phyloP scores from a whole-genome alignment of 1,140 invertebrate species.

The Drosophila busckii region DNA sequence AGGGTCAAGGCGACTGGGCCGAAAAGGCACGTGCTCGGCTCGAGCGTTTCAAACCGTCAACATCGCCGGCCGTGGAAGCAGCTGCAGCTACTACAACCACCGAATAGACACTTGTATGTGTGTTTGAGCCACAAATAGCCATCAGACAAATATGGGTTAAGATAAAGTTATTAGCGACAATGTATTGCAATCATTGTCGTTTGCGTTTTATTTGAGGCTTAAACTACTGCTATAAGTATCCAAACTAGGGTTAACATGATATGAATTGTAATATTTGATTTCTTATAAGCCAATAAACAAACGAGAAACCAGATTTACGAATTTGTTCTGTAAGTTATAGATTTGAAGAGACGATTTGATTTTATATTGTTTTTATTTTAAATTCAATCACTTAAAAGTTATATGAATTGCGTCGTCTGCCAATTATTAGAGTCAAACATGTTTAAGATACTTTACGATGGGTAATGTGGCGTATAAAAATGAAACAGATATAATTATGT shows the following conservation, averaged over 20 bases:
- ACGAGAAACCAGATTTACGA: too few species aligned
- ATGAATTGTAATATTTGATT: too few species aligned
- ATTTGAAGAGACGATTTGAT: too few species aligned
- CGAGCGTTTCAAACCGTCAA: slow-evolving; percentile 62
- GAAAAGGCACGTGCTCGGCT: slow-evolving; percentile 71
- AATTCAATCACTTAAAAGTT: slow-evolving; percentile 51
- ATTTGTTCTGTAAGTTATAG: too few species aligned
- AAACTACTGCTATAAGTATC: too few species aligned
- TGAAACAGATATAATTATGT: slow-evolving; percentile 35
- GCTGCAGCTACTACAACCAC: slow-evolving; percentile 1
- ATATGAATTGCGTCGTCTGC: slow-evolving; percentile 52
- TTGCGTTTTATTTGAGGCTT: background rate
- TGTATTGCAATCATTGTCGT: slow-evolving; percentile 3
- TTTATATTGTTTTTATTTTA: slow-evolving; percentile 30
- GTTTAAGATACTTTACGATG: slow-evolving; percentile 40
- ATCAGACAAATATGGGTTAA: slow-evolving; percentile 25
- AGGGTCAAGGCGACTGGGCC: slow-evolving; percentile 46
- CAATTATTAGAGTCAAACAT: slow-evolving; percentile 56
- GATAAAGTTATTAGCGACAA: slow-evolving; percentile 3
- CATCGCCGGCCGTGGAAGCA: background rate
- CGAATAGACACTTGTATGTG: slow-evolving; percentile 36
- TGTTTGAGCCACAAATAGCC: slow-evolving; percentile 26
- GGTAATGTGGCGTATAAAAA: slow-evolving; percentile 52
- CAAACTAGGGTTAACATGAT: too few species aligned
- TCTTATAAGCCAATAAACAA: too few species aligned